phyloP scores from a whole-genome alignment of 2,888 invertebrate species.

The Alloscopus bannaensis region DNA sequence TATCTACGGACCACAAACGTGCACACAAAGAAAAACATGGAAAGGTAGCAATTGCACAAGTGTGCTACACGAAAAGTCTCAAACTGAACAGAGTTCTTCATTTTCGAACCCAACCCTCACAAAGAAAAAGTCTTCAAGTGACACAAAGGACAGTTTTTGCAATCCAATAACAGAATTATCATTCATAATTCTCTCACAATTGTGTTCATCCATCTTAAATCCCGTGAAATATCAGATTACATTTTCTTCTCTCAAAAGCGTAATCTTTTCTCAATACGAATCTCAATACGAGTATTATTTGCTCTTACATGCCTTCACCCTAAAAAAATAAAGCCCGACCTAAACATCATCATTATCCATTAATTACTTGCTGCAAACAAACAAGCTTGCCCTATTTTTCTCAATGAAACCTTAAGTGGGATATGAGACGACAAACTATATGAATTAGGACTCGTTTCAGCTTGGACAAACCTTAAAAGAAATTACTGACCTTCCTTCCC shows the following conservation, averaged over 20 bases:
- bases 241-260: neutral
- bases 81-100: neutral
- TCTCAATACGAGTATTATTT: neutral
- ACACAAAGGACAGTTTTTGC: neutral
- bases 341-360: neutral
- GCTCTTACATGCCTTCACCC: neutral
- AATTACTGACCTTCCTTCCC: too few species aligned
- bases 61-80: too few species aligned
- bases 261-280: neutral
- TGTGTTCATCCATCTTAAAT: neutral
- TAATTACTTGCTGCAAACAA: neutral
- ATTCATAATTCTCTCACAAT: neutral
- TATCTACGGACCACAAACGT: constrained; percentile 37
- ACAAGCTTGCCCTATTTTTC: neutral
- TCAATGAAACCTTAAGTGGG: neutral
- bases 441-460: too few species aligned
- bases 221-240: neutral
- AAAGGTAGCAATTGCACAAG: too few species aligned
- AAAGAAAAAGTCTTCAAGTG: neutral
- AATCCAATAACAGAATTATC: neutral
- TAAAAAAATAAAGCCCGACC: neutral
- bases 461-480: too few species aligned
- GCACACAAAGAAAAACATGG: neutral
- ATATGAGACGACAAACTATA: too few species aligned
- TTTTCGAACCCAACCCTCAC: neutral